Base-by-base conservation (phyloP, 2,888 invertebrate species). In the Nesidiocoris tenuis region DNA sequence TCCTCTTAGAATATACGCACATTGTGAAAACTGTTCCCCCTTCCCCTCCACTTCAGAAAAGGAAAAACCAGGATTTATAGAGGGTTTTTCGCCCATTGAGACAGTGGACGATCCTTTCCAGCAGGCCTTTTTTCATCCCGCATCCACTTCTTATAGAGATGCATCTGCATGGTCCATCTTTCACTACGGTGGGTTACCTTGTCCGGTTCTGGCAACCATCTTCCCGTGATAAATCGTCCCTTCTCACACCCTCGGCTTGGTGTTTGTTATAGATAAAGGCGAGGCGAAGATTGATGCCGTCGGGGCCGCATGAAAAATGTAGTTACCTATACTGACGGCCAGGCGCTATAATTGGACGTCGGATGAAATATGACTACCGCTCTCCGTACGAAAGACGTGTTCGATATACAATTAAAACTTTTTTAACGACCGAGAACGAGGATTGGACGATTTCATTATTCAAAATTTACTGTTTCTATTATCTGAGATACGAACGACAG, bases 201-300 rank as follows among this genome's bases (percentile, higher is more conserved):
- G 24, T 23, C 72, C 61, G 23, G 39, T 39, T 39, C 72, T 61
- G 63, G 63, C 56, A 72, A 72, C 63, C 25, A 61, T 72, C 72
- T 63, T 63, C 72, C 39, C 39, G 63, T 72, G 72, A 72, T 61
- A 61, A 72, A 72, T 72, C 72, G 72, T 72, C 63, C 63, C 72
- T 72, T 39, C 65, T 65, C 65, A 17, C 63, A 17, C 22, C 63
- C 21, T 22, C 22, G 16, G 22, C 63, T 24, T 24, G 54, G 61
- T 72, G 72, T 72, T 63, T 72, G 72, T 61, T 72, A 61, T 72
- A 72, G 72, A 72, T 72, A 72, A 72, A 63, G 72, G 63, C 61
- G 72, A 72, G 72, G 72, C 72, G 63, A 72, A 72, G 72, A 72
- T 72, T 72, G 72, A 72, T 72, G 72, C 54, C 39, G 63, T 24